Base-by-base conservation (phyloP, 2,797 vertebrate species). In the Takifugu rubripes region DNA sequence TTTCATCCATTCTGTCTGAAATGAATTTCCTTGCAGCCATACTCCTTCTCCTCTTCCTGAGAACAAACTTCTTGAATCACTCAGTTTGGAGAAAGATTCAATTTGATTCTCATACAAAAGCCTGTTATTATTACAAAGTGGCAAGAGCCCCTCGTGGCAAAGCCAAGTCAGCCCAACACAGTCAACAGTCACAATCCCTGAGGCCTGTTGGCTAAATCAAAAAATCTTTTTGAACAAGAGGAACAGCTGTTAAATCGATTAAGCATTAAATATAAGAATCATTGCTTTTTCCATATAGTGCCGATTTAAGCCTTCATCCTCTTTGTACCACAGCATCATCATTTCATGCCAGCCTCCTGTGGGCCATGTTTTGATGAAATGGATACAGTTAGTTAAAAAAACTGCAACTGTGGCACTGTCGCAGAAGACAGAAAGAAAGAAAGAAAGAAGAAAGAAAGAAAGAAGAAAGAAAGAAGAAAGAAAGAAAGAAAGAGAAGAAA, bases 21-120 rank as follows among this genome's bases (percentile, higher is more conserved):
- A 82, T 79, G 54, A 79, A 81, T 81, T 78, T 57, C 68, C 50
- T 57, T 26, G 67, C 66, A 75, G 73, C 52, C 52, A 27, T 47
- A 65, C 64, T 78, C 64, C 55, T 77, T 74, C 29, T 25, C 29
- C 14, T 33, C 57, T 16, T 42, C 56, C 61, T 65, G 55, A 57
- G 66, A 68, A 61, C 69, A 76, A 81, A 85, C 75, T 81, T 84
- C 64, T 42, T 66, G 75, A 82, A 74, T 77, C 29, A 51, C 68
- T 79, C 77, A 64, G 67, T 78, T 68, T 70, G 78, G 61, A 84
- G 79, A 84, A 75, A 85, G 79, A 85, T 85, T 84, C 74, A 64
- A 86, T 87, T 83, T 74, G 60, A 77, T 72, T 80, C 78, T 54
- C 77, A 44, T 71, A 88, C 82, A 88, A 87, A 83, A 55, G 67